These are phyloP conservation scores for Actinemys pallida DNA, from an alignment of 2,113 vertebrate genomes.

Conservation along the genomic window DNA sequence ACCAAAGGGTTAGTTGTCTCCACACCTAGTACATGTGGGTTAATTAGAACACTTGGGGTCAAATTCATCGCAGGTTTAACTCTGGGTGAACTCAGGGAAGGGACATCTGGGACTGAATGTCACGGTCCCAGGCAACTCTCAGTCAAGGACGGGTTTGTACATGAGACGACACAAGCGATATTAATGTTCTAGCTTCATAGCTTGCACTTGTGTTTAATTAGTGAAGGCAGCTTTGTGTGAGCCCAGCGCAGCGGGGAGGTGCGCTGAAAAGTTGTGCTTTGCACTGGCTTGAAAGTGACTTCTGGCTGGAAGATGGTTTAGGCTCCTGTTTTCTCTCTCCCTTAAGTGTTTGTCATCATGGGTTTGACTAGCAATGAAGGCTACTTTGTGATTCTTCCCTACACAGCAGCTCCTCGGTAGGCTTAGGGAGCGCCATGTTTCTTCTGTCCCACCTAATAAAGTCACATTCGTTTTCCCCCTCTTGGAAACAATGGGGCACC, in stretches of 20 bases:
- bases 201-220: neutral
- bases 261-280: neutral
- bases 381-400: neutral
- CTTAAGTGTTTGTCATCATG: neutral
- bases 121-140: neutral
- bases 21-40: neutral
- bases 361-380: neutral
- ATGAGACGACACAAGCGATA: neutral
- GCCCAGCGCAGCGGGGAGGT: neutral
- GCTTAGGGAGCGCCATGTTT: neutral
- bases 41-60: neutral
- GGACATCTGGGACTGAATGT: fast-evolving
- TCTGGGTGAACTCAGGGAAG: no score
- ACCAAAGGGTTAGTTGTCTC: fast-evolving
- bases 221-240: neutral
- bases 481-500: neutral
- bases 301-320: neutral
- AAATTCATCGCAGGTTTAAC: neutral
- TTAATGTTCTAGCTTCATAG: neutral
- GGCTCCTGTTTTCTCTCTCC: neutral
- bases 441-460: neutral
- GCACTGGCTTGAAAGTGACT: neutral
- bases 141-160: neutral
- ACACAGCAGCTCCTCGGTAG: neutral
- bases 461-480: neutral